Conservation (phyloP, 2,797 vertebrate species). For the Xenops minutus region DNA sequence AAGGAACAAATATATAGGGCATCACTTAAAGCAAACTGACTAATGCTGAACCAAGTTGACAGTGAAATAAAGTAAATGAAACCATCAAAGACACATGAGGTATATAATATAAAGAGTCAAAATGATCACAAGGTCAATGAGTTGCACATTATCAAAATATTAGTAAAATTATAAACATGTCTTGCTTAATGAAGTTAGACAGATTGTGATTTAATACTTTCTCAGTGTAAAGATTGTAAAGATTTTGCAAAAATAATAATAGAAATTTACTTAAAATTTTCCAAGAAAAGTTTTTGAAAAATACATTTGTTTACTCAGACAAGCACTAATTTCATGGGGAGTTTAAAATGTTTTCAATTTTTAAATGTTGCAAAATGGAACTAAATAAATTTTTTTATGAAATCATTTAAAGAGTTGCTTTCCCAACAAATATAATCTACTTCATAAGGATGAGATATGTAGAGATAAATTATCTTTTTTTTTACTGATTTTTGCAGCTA, state of each 20-base stretch:
- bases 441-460: background rate
- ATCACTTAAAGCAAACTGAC: background rate
- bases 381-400: rapidly evolving
- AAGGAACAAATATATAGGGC: background rate
- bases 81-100: background rate
- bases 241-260: background rate
- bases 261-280: background rate
- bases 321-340: rapidly evolving
- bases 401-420: background rate
- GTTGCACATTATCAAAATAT: background rate
- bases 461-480: background rate
- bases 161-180: background rate
- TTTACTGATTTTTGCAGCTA: background rate
- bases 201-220: background rate
- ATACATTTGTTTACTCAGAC: background rate
- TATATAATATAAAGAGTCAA: background rate
- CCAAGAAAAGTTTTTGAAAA: background rate
- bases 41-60: background rate
- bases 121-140: background rate
- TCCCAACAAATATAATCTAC: background rate
- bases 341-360: background rate
- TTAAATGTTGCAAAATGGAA: background rate
- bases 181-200: background rate
- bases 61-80: background rate
- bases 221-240: background rate